phyloP scores from a whole-genome alignment of 1,140 invertebrate species.

The Drusus annulatus region DNA sequence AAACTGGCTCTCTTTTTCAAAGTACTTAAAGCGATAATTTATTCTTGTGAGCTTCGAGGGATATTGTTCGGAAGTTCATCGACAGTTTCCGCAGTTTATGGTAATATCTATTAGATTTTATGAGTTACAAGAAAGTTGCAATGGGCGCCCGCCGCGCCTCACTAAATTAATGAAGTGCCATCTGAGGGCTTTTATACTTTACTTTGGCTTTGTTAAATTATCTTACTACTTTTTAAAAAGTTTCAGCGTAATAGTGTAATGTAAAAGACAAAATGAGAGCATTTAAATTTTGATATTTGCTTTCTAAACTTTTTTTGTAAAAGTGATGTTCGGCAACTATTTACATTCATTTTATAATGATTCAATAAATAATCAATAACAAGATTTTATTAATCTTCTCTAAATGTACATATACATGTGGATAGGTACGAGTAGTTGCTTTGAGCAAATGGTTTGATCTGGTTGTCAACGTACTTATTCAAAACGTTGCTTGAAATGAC shows the following conservation, averaged over 20 bases:
- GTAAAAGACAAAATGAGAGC: too few relatives aligned
- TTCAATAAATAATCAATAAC: too few relatives aligned
- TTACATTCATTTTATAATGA: too few relatives aligned
- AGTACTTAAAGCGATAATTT: conserved; percentile 8
- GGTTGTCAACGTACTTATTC: too few relatives aligned
- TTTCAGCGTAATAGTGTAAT: background rate
- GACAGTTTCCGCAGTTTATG: conserved; percentile 38
- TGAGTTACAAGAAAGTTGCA: conserved; percentile 26
- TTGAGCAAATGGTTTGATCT: too few relatives aligned
- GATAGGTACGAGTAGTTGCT: too few relatives aligned
- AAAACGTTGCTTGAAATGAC: too few relatives aligned
- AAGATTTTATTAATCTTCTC: too few relatives aligned
- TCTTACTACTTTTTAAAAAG: background rate
- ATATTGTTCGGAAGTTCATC: conserved; percentile 30
- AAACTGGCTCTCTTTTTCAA: background rate
- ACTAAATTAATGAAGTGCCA: conserved; percentile 16
- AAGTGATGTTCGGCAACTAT: too few relatives aligned
- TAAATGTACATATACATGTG: too few relatives aligned
- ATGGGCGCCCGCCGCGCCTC: background rate
- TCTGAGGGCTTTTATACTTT: background rate
- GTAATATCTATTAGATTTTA: conserved; percentile 35
- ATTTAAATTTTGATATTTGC: too few relatives aligned
- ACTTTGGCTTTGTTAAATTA: background rate
- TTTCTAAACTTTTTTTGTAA: too few relatives aligned
- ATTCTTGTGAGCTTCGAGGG: conserved; percentile 6